Evolutionary conservation across 2,888 invertebrate species (phyloP), one percentile per base, ranked within the genome.

Genomic region (Elysia crispata): DNA sequence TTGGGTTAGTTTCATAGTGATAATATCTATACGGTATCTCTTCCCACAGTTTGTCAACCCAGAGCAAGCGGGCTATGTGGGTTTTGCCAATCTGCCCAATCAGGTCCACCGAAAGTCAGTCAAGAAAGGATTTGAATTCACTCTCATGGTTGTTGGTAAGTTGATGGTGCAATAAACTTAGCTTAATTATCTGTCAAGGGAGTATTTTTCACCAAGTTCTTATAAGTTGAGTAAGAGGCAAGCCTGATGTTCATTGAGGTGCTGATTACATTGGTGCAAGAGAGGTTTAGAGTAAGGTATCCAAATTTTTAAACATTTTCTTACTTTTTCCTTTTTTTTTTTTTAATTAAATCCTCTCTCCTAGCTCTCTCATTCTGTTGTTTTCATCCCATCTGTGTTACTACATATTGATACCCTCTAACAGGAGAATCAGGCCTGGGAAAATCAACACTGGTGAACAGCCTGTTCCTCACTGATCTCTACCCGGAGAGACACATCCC

Each of bases 41-140:
- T n/a, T 41, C 30, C 30, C 28, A 25, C 89, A 92, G 92, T 92
- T 92, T 86, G 90, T 90, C 76, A 92, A 91, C 84, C 92, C 93
- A 70, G 93, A 93, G 83, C 87, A 88, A 83, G 87, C 92, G 5
- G 93, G 93, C 13, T 98, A 98, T 93, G 90, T 97, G 57, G 97
- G 97, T 3, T 97, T 97, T 93, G 98, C 98, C 75, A 98, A 98
- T 93, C 93, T 98, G 30, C 82, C 82, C 75, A 82, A 82, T 93
- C 98, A 98, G 93, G 98, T 98, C 33, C 98, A 98, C 92, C 94
- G 98, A 84, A 98, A 98, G 93, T 98, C 97, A 0, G 98, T 98
- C 77, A 98, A 98, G 92, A 98, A 98, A 91, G 98, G 98, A 30
- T 98, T 98, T 91, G 98, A 98, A 93, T 98, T 98, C 92, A 98